phyloP scores from a whole-genome alignment of 2,797 vertebrate genomes.

The Malacoctenus gilli region DNA sequence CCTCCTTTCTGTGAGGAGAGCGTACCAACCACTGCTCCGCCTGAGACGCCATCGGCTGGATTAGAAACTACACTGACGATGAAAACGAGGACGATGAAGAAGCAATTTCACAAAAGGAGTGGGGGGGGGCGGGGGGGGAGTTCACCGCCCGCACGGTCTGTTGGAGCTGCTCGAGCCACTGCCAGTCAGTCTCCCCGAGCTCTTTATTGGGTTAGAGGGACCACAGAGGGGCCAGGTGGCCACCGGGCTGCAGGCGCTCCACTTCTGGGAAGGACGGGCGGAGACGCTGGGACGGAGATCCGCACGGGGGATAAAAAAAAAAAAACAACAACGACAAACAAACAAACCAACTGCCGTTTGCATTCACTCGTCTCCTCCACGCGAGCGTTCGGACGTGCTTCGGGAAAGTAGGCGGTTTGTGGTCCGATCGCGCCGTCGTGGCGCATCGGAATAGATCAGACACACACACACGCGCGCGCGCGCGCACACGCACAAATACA shows the following conservation, averaged over 20 bases:
- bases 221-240: conserved; percentile 69
- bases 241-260: conserved; percentile 56
- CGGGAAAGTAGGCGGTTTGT: conserved; percentile 18
- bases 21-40: no score
- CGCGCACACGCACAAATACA: no score
- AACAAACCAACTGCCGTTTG: no score
- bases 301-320: conserved; percentile 11
- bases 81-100: no score
- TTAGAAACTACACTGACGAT: no score
- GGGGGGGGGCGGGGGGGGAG: conserved; percentile 9
- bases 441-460: conserved; percentile 30
- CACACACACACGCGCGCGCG: no score
- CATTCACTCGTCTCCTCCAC: conserved; percentile 5
- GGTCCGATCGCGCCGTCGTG: conserved; percentile 11
- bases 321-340: no score
- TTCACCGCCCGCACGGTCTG: no score
- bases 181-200: conserved; percentile 51
- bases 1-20: no score
- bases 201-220: conserved; percentile 72
- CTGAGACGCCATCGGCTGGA: no score
- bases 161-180: conserved; percentile 25
- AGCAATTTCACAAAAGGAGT: neutral
- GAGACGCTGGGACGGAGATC: conserved; percentile 17
- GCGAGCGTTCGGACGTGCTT: conserved; percentile 11
- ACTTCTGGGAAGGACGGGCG: conserved; percentile 64